Conservation (phyloP, 2,797 vertebrate genomes). For the Botia almorhae region DNA sequence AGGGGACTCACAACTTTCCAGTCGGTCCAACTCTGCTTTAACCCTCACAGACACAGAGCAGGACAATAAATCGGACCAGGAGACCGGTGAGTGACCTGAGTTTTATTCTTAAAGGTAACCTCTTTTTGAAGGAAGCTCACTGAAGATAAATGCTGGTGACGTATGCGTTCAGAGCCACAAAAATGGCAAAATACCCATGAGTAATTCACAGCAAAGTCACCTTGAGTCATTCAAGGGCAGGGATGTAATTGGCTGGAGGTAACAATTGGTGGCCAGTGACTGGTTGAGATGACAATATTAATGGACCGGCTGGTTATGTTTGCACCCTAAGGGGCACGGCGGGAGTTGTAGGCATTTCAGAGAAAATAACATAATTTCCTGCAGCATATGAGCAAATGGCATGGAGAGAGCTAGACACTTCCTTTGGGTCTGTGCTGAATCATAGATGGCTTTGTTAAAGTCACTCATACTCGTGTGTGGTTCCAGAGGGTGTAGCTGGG, state of each 20-base stretch:
- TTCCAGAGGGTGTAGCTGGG: constrained; percentile 70
- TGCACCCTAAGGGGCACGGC: constrained; percentile 22
- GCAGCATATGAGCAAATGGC: constrained; percentile 23
- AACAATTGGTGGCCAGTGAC: constrained; percentile 31
- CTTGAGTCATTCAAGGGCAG: constrained; percentile 37
- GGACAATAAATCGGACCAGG: constrained; percentile 97
- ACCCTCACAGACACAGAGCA: constrained; percentile 98
- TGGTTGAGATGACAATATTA: constrained; percentile 31
- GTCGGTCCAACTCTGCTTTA: constrained; percentile 96
- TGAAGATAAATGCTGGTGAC: neutral
- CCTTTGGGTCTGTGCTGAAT: constrained; percentile 76
- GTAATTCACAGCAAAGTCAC: constrained; percentile 42
- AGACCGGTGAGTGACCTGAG: constrained; percentile 86
- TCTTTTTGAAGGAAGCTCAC: neutral
- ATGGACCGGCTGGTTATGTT: constrained; percentile 20
- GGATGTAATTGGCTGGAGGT: constrained; percentile 40
- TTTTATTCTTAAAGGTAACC: constrained; percentile 33
- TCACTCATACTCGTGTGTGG: constrained; percentile 74
- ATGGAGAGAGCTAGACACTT: constrained; percentile 61
- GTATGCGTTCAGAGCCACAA: neutral
- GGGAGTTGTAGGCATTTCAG: constrained; percentile 39
- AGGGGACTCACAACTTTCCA: constrained; percentile 93
- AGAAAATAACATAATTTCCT: constrained; percentile 34
- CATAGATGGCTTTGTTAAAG: constrained; percentile 85
- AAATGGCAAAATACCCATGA: constrained; percentile 17